These are phyloP conservation scores for Ctenodactylus gundi DNA, from an alignment of 2,113 vertebrate species.

Conservation along the genomic window DNA sequence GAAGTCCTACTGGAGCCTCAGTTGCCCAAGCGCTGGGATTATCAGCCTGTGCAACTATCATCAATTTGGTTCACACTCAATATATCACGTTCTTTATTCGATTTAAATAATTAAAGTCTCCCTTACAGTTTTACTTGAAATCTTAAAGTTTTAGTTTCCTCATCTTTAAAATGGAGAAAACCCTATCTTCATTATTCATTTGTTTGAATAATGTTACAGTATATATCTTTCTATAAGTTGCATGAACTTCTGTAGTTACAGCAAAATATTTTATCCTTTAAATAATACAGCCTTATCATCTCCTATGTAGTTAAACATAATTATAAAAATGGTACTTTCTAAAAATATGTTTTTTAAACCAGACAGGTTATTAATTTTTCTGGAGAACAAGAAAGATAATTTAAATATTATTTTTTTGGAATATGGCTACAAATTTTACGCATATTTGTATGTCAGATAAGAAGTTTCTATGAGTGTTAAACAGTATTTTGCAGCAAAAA, in stretches of 20 bases:
- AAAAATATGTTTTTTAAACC: slow-evolving; percentile 69
- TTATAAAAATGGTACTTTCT: slow-evolving; percentile 75
- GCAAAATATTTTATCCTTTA: slow-evolving; percentile 60
- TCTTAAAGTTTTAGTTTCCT: background rate
- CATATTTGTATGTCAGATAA: slow-evolving; percentile 70
- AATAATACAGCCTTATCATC: too few species aligned
- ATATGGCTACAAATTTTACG: slow-evolving; percentile 64
- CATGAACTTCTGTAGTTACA: slow-evolving; percentile 67
- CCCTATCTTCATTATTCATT: background rate
- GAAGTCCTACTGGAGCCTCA: too few species aligned
- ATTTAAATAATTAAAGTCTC: too few species aligned
- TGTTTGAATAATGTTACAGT: background rate
- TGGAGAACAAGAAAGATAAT: slow-evolving; percentile 61
- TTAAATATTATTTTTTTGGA: slow-evolving; percentile 69
- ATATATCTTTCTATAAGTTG: background rate
- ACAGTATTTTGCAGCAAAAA: slow-evolving; percentile 66
- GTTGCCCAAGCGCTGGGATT: too few species aligned
- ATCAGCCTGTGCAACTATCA: too few species aligned
- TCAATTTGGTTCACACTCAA: too few species aligned
- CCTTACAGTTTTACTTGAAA: too few species aligned
- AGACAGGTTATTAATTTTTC: slow-evolving; percentile 63
- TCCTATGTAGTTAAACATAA: slow-evolving; percentile 78
- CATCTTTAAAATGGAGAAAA: background rate
- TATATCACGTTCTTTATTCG: too few species aligned
- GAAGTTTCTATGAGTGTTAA: slow-evolving; percentile 63